A percentile compares a stretch with the other conserved stretches of the same genome.
These are phyloP conservation scores for Drosophila arizonae DNA, from an alignment of 1,140 invertebrate species.

Conservation along the genomic window DNA sequence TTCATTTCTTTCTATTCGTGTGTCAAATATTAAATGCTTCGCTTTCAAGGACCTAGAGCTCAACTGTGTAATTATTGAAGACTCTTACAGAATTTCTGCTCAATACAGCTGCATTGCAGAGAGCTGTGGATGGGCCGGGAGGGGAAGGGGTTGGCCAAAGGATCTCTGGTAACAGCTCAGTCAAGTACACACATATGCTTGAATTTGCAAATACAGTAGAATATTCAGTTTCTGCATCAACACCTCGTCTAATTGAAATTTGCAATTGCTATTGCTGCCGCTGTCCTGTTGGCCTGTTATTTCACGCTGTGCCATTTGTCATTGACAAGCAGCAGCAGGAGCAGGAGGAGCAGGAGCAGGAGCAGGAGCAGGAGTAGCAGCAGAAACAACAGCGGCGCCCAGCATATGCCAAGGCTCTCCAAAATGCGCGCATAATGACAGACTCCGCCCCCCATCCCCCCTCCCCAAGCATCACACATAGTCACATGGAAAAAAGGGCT, in stretches of 20 bases:
- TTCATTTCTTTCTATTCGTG: constrained; percentile 5
- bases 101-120: no score
- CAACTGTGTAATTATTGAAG: background rate
- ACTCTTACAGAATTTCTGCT: no score
- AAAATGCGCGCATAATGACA: constrained; percentile 24
- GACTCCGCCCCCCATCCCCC: background rate
- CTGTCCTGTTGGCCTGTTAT: constrained; percentile 10
- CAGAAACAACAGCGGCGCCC: background rate
- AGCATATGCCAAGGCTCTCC: constrained; percentile 36
- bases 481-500: background rate
- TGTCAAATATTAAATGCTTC: constrained; percentile 37
- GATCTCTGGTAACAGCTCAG: background rate
- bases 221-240: constrained; percentile 68
- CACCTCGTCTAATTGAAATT: constrained; percentile 81
- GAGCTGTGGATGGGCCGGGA: no score
- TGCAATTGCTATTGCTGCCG: constrained; percentile 42
- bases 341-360: constrained; percentile 17
- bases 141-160: background rate
- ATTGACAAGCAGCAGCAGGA: constrained; percentile 56
- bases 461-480: background rate
- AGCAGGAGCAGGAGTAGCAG: constrained; percentile 27
- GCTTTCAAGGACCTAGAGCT: constrained; percentile 61
- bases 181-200: constrained; percentile 45
- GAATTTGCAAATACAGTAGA: constrained; percentile 50
- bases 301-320: constrained; percentile 65